Evolutionary conservation across 2,888 invertebrate species (phyloP).

Genomic region (Hypena proboscidalis): DNA sequence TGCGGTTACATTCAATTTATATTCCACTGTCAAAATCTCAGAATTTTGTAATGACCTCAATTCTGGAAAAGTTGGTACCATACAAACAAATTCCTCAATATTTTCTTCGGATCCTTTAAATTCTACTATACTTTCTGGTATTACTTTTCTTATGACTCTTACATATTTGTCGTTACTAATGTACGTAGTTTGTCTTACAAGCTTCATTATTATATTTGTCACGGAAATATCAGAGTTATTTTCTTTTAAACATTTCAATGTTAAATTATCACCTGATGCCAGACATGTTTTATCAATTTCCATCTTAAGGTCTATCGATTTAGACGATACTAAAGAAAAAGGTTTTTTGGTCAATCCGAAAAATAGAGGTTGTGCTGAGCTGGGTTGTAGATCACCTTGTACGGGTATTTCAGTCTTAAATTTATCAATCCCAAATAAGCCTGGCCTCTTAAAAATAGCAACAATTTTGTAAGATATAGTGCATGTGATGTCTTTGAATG

Average conservation of each 20-base stretch:
- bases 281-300: conserved; percentile 6
- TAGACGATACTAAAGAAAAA: neutral
- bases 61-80: conserved; percentile 7
- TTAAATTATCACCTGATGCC: conserved; percentile 7
- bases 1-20: conserved; percentile 7
- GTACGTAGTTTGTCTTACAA: conserved; percentile 17
- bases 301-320: no score
- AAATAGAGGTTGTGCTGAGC: conserved; percentile 7
- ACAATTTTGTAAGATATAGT: conserved; percentile 36
- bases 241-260: conserved; percentile 1
- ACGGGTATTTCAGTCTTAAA: conserved; percentile 33
- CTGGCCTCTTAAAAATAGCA: conserved; percentile 31
- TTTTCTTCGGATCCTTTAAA: conserved; percentile 24
- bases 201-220: conserved; percentile 7
- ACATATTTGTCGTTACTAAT: conserved; percentile 9
- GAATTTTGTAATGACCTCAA: conserved; percentile 15
- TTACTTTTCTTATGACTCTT: neutral
- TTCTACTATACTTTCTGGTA: neutral
- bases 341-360: neutral
- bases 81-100: conserved; percentile 1
- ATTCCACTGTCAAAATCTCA: conserved; percentile 15
- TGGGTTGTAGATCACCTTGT: conserved; percentile 22
- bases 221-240: conserved; percentile 11
- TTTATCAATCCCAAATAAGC: conserved; percentile 32
- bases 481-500: conserved; percentile 27